Evolutionary conservation across 2,888 invertebrate species (phyloP).

Genomic region (Argyresthia goedartella): DNA sequence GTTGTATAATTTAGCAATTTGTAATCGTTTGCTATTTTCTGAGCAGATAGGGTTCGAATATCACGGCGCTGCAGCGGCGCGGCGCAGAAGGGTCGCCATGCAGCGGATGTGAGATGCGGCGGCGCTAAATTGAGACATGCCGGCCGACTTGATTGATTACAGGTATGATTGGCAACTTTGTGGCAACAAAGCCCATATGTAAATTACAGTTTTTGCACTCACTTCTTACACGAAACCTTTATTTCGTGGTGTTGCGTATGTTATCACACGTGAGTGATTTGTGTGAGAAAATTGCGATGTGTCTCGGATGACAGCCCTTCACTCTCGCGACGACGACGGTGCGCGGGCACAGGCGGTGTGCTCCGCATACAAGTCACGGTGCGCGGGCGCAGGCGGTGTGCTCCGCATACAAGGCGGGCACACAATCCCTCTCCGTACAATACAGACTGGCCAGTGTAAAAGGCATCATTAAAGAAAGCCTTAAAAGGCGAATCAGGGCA

Average conservation of each 20-base stretch:
- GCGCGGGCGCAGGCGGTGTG: slow-evolving; percentile 16
- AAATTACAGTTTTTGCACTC: slow-evolving; percentile 27
- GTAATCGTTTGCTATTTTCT: slow-evolving; percentile 60
- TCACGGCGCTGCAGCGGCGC: slow-evolving; percentile 15
- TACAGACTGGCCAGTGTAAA: slow-evolving; percentile 60
- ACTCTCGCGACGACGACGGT: slow-evolving; percentile 20
- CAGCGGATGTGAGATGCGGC: too few relatives aligned
- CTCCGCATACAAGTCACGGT: too few relatives aligned
- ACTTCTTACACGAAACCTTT: slow-evolving; percentile 36
- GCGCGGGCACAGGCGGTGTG: not conserved
- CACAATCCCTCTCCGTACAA: slow-evolving; percentile 64
- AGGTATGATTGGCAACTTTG: slow-evolving; percentile 50
- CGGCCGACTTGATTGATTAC: slow-evolving; percentile 63
- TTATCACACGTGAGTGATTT: slow-evolving; percentile 43
- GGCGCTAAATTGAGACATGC: slow-evolving; percentile 60
- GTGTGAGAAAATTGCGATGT: slow-evolving; percentile 49
- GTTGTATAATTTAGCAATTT: slow-evolving; percentile 60
- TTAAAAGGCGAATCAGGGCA: slow-evolving; percentile 65
- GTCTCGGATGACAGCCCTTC: slow-evolving; percentile 63
- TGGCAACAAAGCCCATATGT: slow-evolving; percentile 41
- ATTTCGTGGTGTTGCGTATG: slow-evolving; percentile 28
- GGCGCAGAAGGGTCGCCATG: too few relatives aligned
- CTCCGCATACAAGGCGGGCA: slow-evolving; percentile 34
- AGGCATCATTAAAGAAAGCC: slow-evolving; percentile 66
- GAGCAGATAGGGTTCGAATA: slow-evolving; percentile 25